These are phyloP conservation scores for Chironomus striatipennis DNA, from an alignment of 1,140 invertebrate species.

Conservation along the genomic window DNA sequence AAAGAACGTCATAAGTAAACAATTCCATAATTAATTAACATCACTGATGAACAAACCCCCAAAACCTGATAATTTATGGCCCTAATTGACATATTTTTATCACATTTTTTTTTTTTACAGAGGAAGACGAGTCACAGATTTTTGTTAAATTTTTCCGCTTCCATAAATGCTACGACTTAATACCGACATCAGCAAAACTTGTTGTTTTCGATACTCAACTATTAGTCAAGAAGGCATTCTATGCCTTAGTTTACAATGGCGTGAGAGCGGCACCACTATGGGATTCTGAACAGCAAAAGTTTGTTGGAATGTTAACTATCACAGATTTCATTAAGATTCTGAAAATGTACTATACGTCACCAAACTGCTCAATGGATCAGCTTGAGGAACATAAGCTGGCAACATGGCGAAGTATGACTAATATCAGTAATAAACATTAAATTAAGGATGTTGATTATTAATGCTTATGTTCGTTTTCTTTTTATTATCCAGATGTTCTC, in stretches of 20 bases:
- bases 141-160: constrained; percentile 99
- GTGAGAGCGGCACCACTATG: constrained; percentile 96
- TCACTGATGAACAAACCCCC: too few relatives aligned
- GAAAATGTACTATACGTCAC: constrained; percentile 94
- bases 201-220: constrained; percentile 99
- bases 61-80: too few relatives aligned
- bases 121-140: constrained; percentile 92
- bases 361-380: constrained; percentile 86
- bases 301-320: constrained; percentile 96
- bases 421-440: constrained; percentile 23
- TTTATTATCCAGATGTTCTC: constrained; percentile 65
- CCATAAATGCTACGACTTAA: constrained; percentile 98
- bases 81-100: constrained; percentile 27
- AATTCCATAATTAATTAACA: too few relatives aligned
- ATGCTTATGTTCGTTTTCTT: background rate
- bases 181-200: constrained; percentile 96
- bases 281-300: constrained; percentile 87
- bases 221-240: constrained; percentile 97
- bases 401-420: constrained; percentile 77
- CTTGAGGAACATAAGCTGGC: constrained; percentile 95
- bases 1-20: too few relatives aligned
- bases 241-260: constrained; percentile 96
- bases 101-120: constrained; percentile 67
- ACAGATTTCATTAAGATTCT: constrained; percentile 99
- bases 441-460: too few relatives aligned